Conservation (phyloP, 2,113 vertebrate genomes). For the Lophotis ruficrista region DNA sequence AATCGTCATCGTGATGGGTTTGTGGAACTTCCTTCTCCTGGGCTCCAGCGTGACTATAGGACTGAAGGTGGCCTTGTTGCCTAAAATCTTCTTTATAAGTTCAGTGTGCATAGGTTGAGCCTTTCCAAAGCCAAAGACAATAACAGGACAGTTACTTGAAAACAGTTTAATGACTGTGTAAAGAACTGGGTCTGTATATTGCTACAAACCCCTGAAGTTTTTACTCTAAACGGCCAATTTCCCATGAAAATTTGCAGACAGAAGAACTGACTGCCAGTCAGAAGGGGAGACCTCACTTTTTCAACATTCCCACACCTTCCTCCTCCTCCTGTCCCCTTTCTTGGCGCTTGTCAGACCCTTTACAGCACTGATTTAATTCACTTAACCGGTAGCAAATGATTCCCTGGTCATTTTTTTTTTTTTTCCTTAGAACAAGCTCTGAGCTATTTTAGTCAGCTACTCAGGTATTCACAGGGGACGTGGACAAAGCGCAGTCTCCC, state of each 20-base stretch:
- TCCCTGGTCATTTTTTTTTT: neutral
- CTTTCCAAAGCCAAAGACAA: conserved; percentile 67
- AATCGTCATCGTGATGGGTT: conserved; percentile 98
- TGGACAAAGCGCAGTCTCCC: neutral
- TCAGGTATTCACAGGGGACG: neutral
- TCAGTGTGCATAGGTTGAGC: conserved; percentile 90
- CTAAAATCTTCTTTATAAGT: conserved; percentile 89
- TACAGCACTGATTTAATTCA: neutral
- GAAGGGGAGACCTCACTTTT: neutral
- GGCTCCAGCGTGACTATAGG: conserved; percentile 97
- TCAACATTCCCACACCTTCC: neutral
- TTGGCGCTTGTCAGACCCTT: neutral
- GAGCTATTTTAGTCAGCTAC: neutral
- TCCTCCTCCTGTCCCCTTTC: neutral
- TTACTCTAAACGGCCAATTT: neutral
- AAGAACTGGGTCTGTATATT: neutral
- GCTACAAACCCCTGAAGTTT: neutral
- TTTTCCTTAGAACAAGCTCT: neutral
- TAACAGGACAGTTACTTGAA: neutral
- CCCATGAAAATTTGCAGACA: neutral
- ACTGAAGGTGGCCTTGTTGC: conserved; percentile 96
- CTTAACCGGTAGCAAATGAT: neutral
- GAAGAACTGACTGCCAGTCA: neutral
- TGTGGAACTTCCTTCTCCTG: conserved; percentile 96
- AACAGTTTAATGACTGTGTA: neutral